A percentile compares a stretch with the other conserved stretches of the same genome.
Evolutionary conservation across 2,113 vertebrate species (phyloP).

Genomic region (Dipodomys spectabilis): DNA sequence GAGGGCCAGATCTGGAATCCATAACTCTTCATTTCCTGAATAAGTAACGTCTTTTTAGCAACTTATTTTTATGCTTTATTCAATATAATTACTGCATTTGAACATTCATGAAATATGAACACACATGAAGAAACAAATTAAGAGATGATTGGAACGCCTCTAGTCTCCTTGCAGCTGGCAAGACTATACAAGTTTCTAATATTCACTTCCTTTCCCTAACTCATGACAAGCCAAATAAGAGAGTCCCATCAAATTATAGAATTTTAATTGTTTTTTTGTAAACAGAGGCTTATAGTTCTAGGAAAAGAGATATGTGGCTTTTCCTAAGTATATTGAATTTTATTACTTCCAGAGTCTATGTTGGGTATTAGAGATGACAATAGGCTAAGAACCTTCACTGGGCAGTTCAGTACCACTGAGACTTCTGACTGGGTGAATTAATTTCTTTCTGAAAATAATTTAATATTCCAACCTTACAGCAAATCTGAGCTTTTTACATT

Average conservation of each 20-base stretch:
- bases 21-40: constrained; percentile 43
- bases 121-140: constrained; percentile 55
- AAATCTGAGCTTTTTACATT: background rate
- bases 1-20: constrained; percentile 11
- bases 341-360: constrained; percentile 25
- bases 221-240: constrained; percentile 34
- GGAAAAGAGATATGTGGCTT: background rate
- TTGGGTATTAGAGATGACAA: background rate
- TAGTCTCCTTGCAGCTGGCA: background rate
- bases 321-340: constrained; percentile 11
- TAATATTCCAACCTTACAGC: background rate
- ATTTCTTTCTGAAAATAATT: constrained; percentile 1
- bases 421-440: background rate
- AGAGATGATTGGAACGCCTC: constrained; percentile 29
- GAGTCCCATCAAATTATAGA: constrained; percentile 55
- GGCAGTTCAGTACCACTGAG: background rate
- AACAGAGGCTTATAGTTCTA: constrained; percentile 12
- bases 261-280: constrained; percentile 19
- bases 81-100: constrained; percentile 13
- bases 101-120: constrained; percentile 45
- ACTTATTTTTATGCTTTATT: constrained; percentile 49
- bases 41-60: constrained; percentile 17
- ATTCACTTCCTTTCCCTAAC: constrained; percentile 34
- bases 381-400: background rate
- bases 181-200: constrained; percentile 18